phyloP scores from a whole-genome alignment of 2,888 invertebrate species.

The Thumatha senex region DNA sequence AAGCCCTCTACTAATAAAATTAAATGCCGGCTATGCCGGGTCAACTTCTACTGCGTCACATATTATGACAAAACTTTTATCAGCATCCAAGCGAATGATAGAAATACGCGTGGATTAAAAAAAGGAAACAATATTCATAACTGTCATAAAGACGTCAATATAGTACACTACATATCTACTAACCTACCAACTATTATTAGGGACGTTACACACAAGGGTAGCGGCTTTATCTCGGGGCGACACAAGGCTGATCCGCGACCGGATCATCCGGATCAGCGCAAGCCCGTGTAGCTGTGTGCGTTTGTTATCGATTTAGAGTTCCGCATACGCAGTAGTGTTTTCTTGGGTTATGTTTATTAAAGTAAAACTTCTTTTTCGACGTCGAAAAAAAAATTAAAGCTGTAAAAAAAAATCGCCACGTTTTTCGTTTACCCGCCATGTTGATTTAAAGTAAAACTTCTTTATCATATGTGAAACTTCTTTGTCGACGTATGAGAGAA shows the following conservation, averaged over 20 bases:
- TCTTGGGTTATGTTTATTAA: constrained; percentile 11
- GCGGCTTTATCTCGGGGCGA: constrained; percentile 76
- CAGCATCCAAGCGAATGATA: not conserved
- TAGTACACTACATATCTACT: constrained; percentile 16
- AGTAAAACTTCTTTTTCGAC: too few species aligned
- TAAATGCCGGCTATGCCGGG: too few species aligned
- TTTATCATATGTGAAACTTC: too few species aligned
- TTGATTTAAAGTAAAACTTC: too few species aligned
- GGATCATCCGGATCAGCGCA: constrained; percentile 78
- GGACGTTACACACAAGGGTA: constrained; percentile 48
- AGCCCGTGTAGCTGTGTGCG: constrained; percentile 53
- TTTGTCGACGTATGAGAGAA: too few species aligned
- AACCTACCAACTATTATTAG: constrained; percentile 27
- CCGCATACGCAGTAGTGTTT: constrained; percentile 25
- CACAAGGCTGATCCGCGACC: constrained; percentile 74
- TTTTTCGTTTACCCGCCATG: too few species aligned
- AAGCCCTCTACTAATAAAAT: too few species aligned
- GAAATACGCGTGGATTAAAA: constrained; percentile 1
- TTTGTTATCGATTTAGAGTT: constrained; percentile 46
- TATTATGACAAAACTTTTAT: not conserved
- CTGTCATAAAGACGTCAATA: constrained; percentile 18
- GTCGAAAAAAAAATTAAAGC: too few species aligned
- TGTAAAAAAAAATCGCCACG: too few species aligned
- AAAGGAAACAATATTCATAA: constrained; percentile 14
- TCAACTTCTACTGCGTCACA: too few species aligned